Base-by-base conservation (phyloP, 2,797 vertebrate species). In the Morus bassanus region DNA sequence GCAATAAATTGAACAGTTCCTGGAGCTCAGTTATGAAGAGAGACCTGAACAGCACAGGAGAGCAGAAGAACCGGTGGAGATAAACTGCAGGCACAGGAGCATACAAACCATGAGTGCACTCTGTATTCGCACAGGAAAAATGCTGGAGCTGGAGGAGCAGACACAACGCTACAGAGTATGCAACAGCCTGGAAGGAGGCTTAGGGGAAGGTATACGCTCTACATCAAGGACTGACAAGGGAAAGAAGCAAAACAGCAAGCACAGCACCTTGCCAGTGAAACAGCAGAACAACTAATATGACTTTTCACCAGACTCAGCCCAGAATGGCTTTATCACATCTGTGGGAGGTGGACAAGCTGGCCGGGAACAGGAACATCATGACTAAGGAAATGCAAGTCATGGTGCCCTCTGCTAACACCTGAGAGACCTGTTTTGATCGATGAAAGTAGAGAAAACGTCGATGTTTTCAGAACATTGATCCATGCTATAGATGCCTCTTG, bases 21-120 rank as follows among this genome's bases (percentile, higher is more conserved):
- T 73, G 67, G 54, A 84, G 85, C 50, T 81, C 18, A 9, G 13
- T 50, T 23, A 6, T 9, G 48, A 64, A 22, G 28, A 33, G 35
- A 83, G 53, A 68, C 37, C 65, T 22, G 70, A 35, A 43, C 5
- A 25, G 37, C 43, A 67, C 24, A 80, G 64, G 24, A 60, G 68
- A 69, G 37, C 22, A 69, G 63, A 24, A 75, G n/a, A 56, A 72
- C 2, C 2, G 0, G n/a, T 22, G 53, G 46, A 77, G 81, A 25
- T 11, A 12, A 70, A 30, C 46, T 33, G 30, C 25, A 41, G 75
- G 53, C 22, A 16, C 19, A 6, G 16, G 12, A 70, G 59, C 7
- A 9, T 2, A 35, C 15, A n/a, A 63, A 25, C 1, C 0, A 2
- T 0, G 2, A n/a, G 22, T 1, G 10, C 27, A 17, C 5, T 1